Base-by-base conservation (phyloP, 2,888 invertebrate genomes). In the Ligdia adustata region DNA sequence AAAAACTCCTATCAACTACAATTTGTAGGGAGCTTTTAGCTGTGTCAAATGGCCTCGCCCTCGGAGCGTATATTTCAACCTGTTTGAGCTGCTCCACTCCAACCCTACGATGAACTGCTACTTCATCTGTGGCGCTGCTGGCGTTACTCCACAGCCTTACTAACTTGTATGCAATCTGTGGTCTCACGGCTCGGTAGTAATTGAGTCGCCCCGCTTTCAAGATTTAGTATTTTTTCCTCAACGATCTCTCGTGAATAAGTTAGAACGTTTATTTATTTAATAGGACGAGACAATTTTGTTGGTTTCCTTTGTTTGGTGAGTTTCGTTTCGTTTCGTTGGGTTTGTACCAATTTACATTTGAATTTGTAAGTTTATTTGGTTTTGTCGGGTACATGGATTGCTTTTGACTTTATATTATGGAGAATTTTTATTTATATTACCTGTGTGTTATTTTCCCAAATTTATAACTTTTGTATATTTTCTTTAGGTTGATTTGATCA, bases 141-240 rank as follows among this genome's bases (percentile, higher is more conserved):
- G 27, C 16, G 18, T 18, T 11, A n/a, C 27, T 27, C 27, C 16
- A 27, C 37, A 2, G n/a, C 12, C 7, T 0, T 29, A 5, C n/a
- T 24, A 24, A n/a, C 24, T 24, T 2, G 4, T 24, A 9, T 2
- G 24, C 9, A 24, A 9, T n/a, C 24, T 24, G 24, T 24, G 24
- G 9, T n/a, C 6, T 9, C 1, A 24, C 9, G 31, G 22, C 33
- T 44, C 41, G 33, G 27, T 51, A 22, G 50, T 48, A 37, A 52
- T 49, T 44, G 44, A 55, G 44, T 45, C 45, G 27, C 22, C 18
- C 22, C 22, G 22, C n/a, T 22, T 22, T 11, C 13, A 33, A 45
- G 46, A 48, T 46, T 46, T 39, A 49, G 52, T 47, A 20, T 43
- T 47, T 47, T 50, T 45, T 44, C n/a, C n/a, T n/a, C 27, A 33